phyloP scores from a whole-genome alignment of 2,888 invertebrate genomes.

The Allophyes oxyacanthae region DNA sequence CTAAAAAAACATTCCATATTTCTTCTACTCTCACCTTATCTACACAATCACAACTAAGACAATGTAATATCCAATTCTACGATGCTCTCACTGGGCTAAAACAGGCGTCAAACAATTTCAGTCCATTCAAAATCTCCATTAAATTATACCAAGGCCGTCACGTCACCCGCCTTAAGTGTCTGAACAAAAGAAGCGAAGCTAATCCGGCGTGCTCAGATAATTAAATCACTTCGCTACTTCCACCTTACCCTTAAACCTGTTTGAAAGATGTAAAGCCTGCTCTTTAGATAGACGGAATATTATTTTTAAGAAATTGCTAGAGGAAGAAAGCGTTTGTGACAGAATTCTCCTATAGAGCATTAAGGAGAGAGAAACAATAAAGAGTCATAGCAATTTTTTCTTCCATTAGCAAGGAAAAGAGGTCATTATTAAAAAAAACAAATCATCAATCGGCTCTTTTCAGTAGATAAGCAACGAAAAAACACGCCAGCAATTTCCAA shows the following conservation, averaged over 20 bases:
- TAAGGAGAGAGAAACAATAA: too few relatives aligned
- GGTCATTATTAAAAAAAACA: too few relatives aligned
- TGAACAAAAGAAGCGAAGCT: slow-evolving; percentile 63
- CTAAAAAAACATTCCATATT: too few relatives aligned
- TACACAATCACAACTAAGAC: too few relatives aligned
- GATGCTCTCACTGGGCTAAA: slow-evolving; percentile 1
- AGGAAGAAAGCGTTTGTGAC: too few relatives aligned
- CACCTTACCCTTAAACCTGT: slow-evolving; percentile 43
- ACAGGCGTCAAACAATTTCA: slow-evolving; percentile 31
- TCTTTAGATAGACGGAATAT: slow-evolving; percentile 36
- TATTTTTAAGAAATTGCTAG: slow-evolving; percentile 6
- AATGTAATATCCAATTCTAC: neutral
- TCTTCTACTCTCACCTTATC: neutral
- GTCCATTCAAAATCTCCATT: slow-evolving; percentile 38
- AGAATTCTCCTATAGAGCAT: too few relatives aligned
- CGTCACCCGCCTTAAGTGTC: slow-evolving; percentile 57
- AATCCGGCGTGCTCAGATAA: slow-evolving; percentile 67
- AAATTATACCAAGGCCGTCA: slow-evolving; percentile 53
- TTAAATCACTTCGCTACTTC: slow-evolving; percentile 65
- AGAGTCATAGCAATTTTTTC: too few relatives aligned
- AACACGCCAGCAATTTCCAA: too few relatives aligned
- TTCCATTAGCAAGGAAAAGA: too few relatives aligned
- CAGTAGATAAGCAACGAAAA: too few relatives aligned
- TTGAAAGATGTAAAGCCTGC: slow-evolving; percentile 51
- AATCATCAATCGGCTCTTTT: too few relatives aligned